These are phyloP conservation scores for Tretioscincus oriximinensis DNA, from an alignment of 2,113 vertebrate genomes.

Conservation along the genomic window DNA sequence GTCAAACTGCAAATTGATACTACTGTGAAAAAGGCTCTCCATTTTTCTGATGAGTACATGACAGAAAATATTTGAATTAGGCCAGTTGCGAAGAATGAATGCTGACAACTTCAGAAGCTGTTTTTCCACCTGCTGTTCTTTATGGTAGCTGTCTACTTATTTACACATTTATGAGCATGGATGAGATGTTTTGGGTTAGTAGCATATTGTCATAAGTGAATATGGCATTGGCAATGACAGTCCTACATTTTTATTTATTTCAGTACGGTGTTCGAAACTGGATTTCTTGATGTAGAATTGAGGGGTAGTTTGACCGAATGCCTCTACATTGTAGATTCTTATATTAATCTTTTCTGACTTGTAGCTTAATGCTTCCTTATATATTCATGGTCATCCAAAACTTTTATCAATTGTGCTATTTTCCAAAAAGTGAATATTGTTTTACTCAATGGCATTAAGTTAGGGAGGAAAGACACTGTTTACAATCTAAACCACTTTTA, in stretches of 20 bases:
- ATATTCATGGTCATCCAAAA: too few relatives aligned
- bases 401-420: too few relatives aligned
- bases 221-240: neutral
- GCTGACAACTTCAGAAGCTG: slow-evolving; percentile 49
- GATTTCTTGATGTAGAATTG: slow-evolving; percentile 18
- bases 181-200: neutral
- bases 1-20: slow-evolving; percentile 60
- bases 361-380: too few relatives aligned
- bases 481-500: too few relatives aligned
- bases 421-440: neutral
- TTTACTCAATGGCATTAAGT: neutral
- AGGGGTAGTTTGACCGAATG: neutral
- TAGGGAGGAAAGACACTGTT: too few relatives aligned
- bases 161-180: slow-evolving; percentile 38
- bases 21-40: slow-evolving; percentile 61
- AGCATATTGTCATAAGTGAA: slow-evolving; percentile 34
- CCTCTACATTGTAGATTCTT: too few relatives aligned
- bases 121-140: slow-evolving; percentile 43
- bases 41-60: slow-evolving; percentile 63
- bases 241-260: slow-evolving; percentile 31
- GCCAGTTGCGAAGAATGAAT: slow-evolving; percentile 42
- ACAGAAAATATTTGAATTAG: slow-evolving; percentile 72
- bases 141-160: slow-evolving; percentile 38
- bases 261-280: slow-evolving; percentile 27
- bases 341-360: too few relatives aligned